phyloP scores from a whole-genome alignment of 2,888 invertebrate genomes.

The Melipona bicolor region DNA sequence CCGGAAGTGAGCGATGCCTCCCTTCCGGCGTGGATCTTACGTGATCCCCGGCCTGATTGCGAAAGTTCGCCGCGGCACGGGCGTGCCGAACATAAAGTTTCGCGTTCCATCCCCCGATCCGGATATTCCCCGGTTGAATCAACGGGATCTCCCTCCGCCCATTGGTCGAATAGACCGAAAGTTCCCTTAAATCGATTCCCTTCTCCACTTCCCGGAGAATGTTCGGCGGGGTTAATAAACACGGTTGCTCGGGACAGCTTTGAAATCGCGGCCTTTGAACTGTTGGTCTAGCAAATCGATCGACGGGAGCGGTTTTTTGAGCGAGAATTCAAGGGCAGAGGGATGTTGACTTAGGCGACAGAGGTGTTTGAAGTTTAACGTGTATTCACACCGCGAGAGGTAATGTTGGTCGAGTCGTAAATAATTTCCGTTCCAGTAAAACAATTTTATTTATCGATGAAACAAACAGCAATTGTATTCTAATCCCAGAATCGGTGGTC shows the following conservation, averaged over 20 bases:
- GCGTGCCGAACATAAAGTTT: conserved; percentile 48
- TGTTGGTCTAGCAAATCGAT: background rate
- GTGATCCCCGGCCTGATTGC: conserved; percentile 61
- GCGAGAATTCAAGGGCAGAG: background rate
- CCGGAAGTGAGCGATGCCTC: conserved; percentile 62
- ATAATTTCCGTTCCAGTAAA: too few species aligned
- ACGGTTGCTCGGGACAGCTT: background rate
- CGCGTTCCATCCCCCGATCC: conserved; percentile 7
- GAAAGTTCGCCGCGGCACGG: conserved; percentile 50
- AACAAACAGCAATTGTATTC: too few species aligned
- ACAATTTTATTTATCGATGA: too few species aligned
- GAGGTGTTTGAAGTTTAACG: too few species aligned
- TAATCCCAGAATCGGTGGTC: too few species aligned
- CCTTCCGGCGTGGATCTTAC: conserved; percentile 58
- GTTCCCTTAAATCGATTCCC: background rate
- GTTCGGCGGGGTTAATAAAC: background rate
- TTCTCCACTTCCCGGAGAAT: background rate
- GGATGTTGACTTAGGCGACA: too few species aligned
- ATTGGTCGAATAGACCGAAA: background rate
- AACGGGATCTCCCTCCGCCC: background rate
- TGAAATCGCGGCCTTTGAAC: too few species aligned
- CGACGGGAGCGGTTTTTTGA: background rate
- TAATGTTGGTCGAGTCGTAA: too few species aligned
- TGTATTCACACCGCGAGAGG: too few species aligned
- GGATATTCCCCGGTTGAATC: conserved; percentile 21